phyloP scores from a whole-genome alignment of 2,797 vertebrate genomes.

The Acrossocheilus fasciatus region DNA sequence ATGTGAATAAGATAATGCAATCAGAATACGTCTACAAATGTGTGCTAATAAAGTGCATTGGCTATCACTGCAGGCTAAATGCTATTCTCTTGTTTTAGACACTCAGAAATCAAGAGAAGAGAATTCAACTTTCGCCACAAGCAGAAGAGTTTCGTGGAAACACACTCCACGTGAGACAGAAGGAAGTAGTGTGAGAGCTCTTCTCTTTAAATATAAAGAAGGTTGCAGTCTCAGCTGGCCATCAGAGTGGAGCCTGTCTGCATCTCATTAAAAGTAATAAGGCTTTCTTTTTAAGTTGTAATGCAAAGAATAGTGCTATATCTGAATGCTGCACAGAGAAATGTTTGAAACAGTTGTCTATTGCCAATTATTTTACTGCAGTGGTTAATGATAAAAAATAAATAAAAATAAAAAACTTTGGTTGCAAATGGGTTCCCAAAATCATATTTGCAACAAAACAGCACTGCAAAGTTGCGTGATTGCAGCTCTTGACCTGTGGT shows the following conservation, averaged over 20 bases:
- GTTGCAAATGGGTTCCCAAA: background rate
- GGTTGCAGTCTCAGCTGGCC: slow-evolving; percentile 4
- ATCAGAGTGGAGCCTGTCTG: background rate
- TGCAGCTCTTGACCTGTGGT: too few species aligned
- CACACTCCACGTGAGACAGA: background rate
- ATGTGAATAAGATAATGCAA: background rate
- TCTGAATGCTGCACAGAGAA: background rate
- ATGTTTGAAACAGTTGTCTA: background rate
- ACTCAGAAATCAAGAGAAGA: background rate
- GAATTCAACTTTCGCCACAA: background rate
- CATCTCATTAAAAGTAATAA: slow-evolving; percentile 27
- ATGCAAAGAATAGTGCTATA: background rate
- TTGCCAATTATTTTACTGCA: background rate
- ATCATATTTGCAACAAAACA: too few species aligned
- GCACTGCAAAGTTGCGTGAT: too few species aligned
- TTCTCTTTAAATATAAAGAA: slow-evolving; percentile 28
- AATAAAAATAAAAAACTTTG: too few species aligned
- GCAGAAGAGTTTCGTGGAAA: background rate
- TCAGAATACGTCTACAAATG: too few species aligned
- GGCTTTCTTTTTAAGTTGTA: background rate
- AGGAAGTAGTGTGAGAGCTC: background rate
- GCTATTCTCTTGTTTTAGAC: background rate
- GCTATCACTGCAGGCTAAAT: background rate
- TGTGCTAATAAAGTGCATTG: background rate
- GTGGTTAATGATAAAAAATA: background rate